Conservation (phyloP, 2,888 invertebrate genomes). For the Myopa testacea region DNA sequence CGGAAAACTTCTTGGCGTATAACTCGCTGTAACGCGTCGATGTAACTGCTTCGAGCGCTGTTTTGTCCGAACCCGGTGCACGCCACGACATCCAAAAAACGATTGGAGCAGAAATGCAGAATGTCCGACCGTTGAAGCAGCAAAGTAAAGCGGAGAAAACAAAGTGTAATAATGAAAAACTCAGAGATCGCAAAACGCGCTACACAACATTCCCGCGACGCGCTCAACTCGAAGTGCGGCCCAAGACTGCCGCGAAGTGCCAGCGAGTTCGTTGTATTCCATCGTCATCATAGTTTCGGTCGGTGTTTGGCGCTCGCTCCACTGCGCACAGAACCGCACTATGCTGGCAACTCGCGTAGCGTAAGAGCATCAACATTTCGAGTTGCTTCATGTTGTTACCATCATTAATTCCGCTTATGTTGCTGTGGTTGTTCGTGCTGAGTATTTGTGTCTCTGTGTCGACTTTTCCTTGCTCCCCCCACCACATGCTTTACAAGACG, state of each 20-base stretch:
- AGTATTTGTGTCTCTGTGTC: slow-evolving; percentile 67
- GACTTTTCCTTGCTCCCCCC: slow-evolving; percentile 44
- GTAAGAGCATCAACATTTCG: slow-evolving; percentile 21
- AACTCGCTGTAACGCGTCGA: neutral
- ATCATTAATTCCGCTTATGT: slow-evolving; percentile 22
- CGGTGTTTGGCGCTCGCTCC: slow-evolving; percentile 20
- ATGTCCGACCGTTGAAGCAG: neutral
- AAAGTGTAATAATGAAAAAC: slow-evolving; percentile 34
- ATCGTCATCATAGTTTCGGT: slow-evolving; percentile 55
- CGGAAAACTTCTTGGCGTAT: slow-evolving; percentile 2
- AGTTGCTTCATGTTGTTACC: slow-evolving; percentile 16
- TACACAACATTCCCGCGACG: slow-evolving; percentile 65
- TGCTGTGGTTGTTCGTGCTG: slow-evolving; percentile 46
- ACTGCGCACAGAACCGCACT: slow-evolving; percentile 39
- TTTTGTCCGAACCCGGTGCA: slow-evolving; percentile 19
- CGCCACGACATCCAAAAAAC: slow-evolving; percentile 14
- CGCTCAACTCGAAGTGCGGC: slow-evolving; percentile 69
- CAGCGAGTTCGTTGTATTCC: slow-evolving; percentile 68
- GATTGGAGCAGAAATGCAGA: slow-evolving; percentile 27
- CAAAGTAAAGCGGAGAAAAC: slow-evolving; percentile 24
- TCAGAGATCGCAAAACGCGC: slow-evolving; percentile 52
- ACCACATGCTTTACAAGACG: neutral
- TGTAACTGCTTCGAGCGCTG: slow-evolving; percentile 2
- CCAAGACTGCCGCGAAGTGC: slow-evolving; percentile 70
- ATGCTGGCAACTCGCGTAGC: slow-evolving; percentile 43